These are phyloP conservation scores for Thalassophryne amazonica DNA, from an alignment of 2,797 vertebrate species.

Conservation along the genomic window DNA sequence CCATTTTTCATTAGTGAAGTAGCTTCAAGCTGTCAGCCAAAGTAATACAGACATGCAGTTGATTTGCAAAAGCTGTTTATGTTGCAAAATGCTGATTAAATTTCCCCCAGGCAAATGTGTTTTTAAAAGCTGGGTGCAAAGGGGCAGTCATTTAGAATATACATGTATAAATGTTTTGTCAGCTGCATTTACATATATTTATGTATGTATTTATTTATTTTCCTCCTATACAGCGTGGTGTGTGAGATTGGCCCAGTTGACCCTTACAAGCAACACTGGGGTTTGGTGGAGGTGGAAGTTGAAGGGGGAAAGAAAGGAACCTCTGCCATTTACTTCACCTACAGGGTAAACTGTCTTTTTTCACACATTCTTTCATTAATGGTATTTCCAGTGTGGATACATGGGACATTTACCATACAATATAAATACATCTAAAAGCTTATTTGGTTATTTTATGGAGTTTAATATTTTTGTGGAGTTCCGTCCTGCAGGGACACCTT, in stretches of 20 bases:
- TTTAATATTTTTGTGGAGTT: conserved; percentile 33
- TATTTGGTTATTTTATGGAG: conserved; percentile 28
- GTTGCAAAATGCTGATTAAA: neutral
- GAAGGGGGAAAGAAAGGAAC: conserved; percentile 80
- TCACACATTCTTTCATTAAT: neutral
- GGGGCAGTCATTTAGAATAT: neutral
- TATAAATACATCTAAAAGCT: conserved; percentile 6
- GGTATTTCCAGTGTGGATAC: neutral
- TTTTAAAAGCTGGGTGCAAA: neutral
- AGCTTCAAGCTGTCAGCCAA: neutral
- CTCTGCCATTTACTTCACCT: conserved; percentile 80
- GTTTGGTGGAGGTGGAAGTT: conserved; percentile 82
- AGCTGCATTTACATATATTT: neutral
- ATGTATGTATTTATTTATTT: neutral
- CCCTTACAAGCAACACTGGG: neutral
- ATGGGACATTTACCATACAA: neutral
- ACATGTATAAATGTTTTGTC: neutral
- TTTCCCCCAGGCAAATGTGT: neutral
- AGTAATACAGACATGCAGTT: neutral
- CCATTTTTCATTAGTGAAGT: neutral
- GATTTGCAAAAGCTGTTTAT: neutral
- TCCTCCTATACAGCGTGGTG: conserved; percentile 81
- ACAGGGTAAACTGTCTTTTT: conserved; percentile 79
- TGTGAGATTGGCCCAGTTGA: conserved; percentile 77
- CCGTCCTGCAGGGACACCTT: conserved; percentile 17